Evolutionary conservation across 2,797 vertebrate genomes (phyloP).

Genomic region (Triplophysa bombifrons): DNA sequence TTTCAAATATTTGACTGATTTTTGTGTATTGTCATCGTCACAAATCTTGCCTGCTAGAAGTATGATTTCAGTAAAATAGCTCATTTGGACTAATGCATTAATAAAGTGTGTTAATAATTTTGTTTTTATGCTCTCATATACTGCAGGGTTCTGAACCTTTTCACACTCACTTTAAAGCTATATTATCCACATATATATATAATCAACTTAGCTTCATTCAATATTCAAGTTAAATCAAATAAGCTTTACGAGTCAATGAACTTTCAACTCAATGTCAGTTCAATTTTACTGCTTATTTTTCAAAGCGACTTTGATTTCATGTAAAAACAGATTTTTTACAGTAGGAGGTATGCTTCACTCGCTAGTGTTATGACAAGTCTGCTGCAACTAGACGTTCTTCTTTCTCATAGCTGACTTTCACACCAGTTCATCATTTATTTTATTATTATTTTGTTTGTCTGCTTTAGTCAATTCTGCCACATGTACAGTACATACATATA

Average conservation of each 20-base stretch:
- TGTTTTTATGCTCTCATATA: neutral
- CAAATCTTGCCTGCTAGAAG: conserved; percentile 67
- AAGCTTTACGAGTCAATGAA: too few species aligned
- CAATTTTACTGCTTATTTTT: too few species aligned
- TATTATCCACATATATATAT: neutral
- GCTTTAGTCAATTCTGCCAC: too few species aligned
- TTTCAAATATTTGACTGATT: conserved; percentile 62
- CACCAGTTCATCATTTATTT: neutral
- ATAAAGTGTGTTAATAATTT: neutral
- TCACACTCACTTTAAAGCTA: neutral
- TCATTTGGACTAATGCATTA: conserved; percentile 41
- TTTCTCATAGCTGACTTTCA: neutral
- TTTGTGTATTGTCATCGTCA: conserved; percentile 56
- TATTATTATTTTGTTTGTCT: too few species aligned
- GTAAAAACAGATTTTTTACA: too few species aligned
- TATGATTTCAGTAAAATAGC: conserved; percentile 60
- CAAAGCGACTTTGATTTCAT: too few species aligned
- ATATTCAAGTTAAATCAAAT: too few species aligned
- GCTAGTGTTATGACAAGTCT: neutral
- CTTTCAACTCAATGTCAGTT: too few species aligned
- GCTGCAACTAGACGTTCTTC: neutral
- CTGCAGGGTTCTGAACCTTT: neutral
- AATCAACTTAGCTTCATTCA: too few species aligned
- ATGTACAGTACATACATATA: too few species aligned
- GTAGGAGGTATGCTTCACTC: neutral